phyloP scores from a whole-genome alignment of 2,888 invertebrate genomes.

The Taphrorychus bicolor region DNA sequence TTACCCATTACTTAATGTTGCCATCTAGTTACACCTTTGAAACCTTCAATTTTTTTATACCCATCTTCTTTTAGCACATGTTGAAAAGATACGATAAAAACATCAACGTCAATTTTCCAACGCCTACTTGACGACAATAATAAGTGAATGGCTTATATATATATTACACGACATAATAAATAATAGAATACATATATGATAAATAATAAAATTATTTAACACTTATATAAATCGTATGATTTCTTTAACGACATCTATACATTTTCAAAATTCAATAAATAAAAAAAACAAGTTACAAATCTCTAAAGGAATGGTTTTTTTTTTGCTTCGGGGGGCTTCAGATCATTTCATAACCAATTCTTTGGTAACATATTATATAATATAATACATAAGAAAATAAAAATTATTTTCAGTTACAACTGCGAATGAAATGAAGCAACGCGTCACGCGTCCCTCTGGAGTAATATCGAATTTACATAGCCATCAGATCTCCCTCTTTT shows the following conservation, averaged over 20 bases:
- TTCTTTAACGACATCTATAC: constrained; percentile 10
- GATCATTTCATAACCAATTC: not conserved
- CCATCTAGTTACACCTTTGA: too few relatives aligned
- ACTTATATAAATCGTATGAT: constrained; percentile 9
- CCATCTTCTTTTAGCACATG: too few relatives aligned
- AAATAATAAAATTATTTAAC: constrained; percentile 24
- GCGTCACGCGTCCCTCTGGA: not conserved
- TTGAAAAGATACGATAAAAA: too few relatives aligned
- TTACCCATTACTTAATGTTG: too few relatives aligned
- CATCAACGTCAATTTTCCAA: too few relatives aligned
- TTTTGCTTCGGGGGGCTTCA: not conserved
- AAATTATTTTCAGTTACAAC: too few relatives aligned
- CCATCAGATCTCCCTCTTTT: constrained; percentile 54
- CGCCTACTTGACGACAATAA: too few relatives aligned
- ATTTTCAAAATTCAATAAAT: not conserved
- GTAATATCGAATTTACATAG: constrained; percentile 44
- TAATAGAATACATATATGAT: not conserved
- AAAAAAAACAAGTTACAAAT: not conserved
- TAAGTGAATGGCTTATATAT: too few relatives aligned
- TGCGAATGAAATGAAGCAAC: not conserved
- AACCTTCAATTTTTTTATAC: too few relatives aligned
- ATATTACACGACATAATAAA: too few relatives aligned
- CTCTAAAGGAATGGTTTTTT: not conserved
- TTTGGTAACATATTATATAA: not conserved
- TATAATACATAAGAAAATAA: too few relatives aligned